phyloP scores from a whole-genome alignment of 2,888 invertebrate genomes.

The Dioctria rufipes region DNA sequence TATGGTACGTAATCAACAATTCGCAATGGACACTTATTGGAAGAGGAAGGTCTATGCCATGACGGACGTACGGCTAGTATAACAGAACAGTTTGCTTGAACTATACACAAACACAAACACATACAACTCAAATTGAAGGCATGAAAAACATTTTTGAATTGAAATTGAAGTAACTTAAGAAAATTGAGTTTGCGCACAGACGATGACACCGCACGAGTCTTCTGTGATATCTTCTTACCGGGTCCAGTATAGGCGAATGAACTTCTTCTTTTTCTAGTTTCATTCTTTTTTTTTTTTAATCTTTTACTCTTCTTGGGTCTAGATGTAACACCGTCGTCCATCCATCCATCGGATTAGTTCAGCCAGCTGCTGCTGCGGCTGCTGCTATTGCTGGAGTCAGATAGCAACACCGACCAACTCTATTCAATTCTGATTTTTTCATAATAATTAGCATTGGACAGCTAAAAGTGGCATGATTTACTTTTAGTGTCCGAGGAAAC shows the following conservation, averaged over 20 bases:
- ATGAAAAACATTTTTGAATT: neutral
- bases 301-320: neutral
- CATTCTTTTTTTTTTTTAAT: neutral
- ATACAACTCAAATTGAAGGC: neutral
- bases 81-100: too few species aligned
- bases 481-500: neutral
- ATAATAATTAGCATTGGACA: neutral
- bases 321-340: neutral
- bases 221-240: neutral
- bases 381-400: too few species aligned
- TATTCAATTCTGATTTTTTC: neutral
- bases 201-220: neutral
- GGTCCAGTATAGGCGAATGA: neutral
- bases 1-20: neutral
- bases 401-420: neutral
- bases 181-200: neutral
- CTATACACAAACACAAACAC: too few species aligned
- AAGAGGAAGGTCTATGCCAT: neutral
- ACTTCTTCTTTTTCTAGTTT: neutral
- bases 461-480: neutral
- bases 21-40: neutral
- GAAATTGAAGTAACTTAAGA: neutral
- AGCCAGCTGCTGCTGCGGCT: neutral
- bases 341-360: neutral
- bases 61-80: neutral